phyloP scores from a whole-genome alignment of 2,797 vertebrate species.

The Alcedo atthis region DNA sequence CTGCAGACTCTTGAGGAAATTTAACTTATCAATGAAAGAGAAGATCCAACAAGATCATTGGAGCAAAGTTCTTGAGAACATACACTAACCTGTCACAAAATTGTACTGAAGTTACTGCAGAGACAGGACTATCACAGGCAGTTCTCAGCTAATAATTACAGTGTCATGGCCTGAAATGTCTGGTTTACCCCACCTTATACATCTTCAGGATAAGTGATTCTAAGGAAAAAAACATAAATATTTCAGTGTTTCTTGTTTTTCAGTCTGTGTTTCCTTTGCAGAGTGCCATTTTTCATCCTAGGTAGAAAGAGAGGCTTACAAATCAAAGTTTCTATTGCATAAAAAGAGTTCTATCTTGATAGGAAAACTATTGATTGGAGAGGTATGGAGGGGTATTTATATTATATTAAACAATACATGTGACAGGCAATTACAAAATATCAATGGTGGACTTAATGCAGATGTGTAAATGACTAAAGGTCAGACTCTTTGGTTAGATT shows the following conservation, averaged over 20 bases:
- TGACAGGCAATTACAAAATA: constrained; percentile 27
- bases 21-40: not conserved
- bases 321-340: not conserved
- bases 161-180: not conserved
- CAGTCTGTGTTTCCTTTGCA: not conserved
- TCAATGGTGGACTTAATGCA: not conserved
- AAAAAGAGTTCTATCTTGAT: not conserved
- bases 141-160: not conserved
- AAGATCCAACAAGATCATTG: not conserved
- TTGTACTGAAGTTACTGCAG: not conserved
- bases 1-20: not conserved
- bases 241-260: not conserved
- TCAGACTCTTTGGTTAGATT: constrained; percentile 37
- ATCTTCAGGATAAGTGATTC: not conserved
- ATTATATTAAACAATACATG: not conserved
- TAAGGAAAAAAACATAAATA: not conserved
- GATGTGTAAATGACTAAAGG: constrained; percentile 38
- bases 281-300: not conserved
- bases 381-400: not conserved
- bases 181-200: not conserved
- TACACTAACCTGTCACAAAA: not conserved
- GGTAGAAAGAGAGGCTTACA: not conserved
- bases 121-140: not conserved
- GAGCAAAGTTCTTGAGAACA: not conserved
- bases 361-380: not conserved